Conservation (phyloP, 2,797 vertebrate genomes). For the Cephalopachus bancanus region DNA sequence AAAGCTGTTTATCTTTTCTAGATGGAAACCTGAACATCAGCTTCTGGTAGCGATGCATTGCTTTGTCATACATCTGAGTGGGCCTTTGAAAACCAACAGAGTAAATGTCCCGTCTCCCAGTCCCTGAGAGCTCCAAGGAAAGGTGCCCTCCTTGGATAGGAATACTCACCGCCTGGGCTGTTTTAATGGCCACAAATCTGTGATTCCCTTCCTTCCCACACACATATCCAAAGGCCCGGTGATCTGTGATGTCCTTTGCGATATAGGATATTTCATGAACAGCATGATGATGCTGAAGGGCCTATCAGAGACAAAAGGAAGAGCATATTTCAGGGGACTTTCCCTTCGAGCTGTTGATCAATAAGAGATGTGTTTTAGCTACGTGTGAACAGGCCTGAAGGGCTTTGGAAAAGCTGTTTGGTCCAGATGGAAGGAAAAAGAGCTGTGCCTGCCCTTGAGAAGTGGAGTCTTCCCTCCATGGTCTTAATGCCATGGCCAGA, state of each 20-base stretch:
- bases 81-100: background rate
- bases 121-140: background rate
- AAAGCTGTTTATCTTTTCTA: background rate
- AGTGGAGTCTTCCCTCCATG: background rate
- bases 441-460: conserved; percentile 47
- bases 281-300: conserved; percentile 98
- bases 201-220: conserved; percentile 99
- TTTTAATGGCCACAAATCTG: conserved; percentile 99
- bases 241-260: conserved; percentile 99
- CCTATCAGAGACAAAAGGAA: conserved; percentile 88
- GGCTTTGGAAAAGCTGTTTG: conserved; percentile 65
- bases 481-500: conserved; percentile 24
- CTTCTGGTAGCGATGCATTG: background rate
- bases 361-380: conserved; percentile 45
- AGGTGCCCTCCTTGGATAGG: background rate
- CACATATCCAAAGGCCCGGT: conserved; percentile 98
- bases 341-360: conserved; percentile 54
- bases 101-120: background rate
- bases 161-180: conserved; percentile 96
- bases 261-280: conserved; percentile 99
- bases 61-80: background rate
- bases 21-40: background rate
- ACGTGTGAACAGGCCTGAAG: background rate
- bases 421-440: conserved; percentile 72
- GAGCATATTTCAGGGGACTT: conserved; percentile 66